A percentile compares a stretch with the other conserved stretches of the same genome.
Conservation (phyloP, 2,888 invertebrate genomes). For the Ormyrus rosae region DNA sequence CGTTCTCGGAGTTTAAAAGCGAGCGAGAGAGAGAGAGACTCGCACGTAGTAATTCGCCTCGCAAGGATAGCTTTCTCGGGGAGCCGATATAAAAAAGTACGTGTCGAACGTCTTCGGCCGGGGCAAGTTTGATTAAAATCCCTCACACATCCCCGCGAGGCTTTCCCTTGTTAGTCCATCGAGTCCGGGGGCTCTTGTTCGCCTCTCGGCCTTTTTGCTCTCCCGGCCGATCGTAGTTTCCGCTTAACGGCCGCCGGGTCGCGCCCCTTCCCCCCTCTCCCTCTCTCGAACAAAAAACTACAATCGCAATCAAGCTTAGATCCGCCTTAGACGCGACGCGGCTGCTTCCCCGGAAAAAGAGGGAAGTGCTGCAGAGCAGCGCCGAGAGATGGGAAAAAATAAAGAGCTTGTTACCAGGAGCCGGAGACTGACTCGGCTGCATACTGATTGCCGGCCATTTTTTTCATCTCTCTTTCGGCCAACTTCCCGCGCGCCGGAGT, state of each 20-base stretch:
- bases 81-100: background rate
- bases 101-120: background rate
- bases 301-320: conserved; percentile 36
- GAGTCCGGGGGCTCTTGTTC: background rate
- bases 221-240: background rate
- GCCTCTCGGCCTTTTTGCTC: background rate
- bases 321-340: background rate
- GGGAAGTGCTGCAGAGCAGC: too few relatives aligned
- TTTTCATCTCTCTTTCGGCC: conserved; percentile 38
- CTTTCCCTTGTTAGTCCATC: conserved; percentile 5
- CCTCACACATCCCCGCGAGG: conserved; percentile 7
- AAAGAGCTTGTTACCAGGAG: conserved; percentile 65
- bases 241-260: background rate
- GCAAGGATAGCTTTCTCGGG: too few relatives aligned
- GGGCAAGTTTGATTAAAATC: conserved; percentile 35
- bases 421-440: conserved; percentile 63
- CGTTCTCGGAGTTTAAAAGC: background rate
- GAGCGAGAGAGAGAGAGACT: too few relatives aligned
- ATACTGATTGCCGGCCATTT: conserved; percentile 66
- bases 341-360: too few relatives aligned
- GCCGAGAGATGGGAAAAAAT: background rate
- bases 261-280: background rate
- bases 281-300: conserved; percentile 36
- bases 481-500: background rate
- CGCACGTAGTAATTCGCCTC: background rate